These are phyloP conservation scores for Xyliphius kryptos DNA, from an alignment of 2,113 vertebrate species.

Conservation along the genomic window DNA sequence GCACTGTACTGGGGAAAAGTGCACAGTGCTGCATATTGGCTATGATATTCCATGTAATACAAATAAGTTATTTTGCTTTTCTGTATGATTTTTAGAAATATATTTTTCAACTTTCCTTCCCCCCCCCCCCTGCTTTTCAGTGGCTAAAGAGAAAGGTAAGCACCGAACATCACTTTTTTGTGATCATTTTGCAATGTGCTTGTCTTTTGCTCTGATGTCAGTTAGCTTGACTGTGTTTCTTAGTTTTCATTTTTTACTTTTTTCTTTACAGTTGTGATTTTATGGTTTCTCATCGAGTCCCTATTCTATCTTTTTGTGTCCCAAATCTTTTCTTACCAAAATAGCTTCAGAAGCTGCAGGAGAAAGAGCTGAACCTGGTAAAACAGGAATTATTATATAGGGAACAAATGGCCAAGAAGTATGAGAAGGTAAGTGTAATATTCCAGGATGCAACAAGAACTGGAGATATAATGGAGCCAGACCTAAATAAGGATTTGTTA, in stretches of 20 bases:
- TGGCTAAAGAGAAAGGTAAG: slow-evolving; percentile 19
- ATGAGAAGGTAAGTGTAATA: slow-evolving; percentile 29
- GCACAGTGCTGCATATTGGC: too few species aligned
- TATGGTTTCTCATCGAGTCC: too few species aligned
- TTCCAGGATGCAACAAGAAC: background rate
- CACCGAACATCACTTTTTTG: slow-evolving; percentile 1
- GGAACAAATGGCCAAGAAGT: background rate
- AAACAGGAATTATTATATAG: background rate
- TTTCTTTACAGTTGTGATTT: too few species aligned
- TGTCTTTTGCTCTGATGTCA: background rate
- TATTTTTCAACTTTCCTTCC: background rate
- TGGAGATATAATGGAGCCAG: too few species aligned
- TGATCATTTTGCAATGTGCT: background rate
- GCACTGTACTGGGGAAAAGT: too few species aligned
- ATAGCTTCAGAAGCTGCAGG: background rate
- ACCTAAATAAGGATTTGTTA: too few species aligned
- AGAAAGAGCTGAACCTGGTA: background rate
- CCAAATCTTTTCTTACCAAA: background rate
- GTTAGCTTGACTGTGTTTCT: too few species aligned
- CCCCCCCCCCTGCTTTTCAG: background rate
- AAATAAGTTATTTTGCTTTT: too few species aligned
- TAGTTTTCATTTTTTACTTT: too few species aligned
- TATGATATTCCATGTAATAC: too few species aligned
- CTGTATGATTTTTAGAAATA: background rate
- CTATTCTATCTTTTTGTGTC: too few species aligned